These are phyloP conservation scores for Pungitius pungitius DNA, from an alignment of 2,113 vertebrate species.

Conservation along the genomic window DNA sequence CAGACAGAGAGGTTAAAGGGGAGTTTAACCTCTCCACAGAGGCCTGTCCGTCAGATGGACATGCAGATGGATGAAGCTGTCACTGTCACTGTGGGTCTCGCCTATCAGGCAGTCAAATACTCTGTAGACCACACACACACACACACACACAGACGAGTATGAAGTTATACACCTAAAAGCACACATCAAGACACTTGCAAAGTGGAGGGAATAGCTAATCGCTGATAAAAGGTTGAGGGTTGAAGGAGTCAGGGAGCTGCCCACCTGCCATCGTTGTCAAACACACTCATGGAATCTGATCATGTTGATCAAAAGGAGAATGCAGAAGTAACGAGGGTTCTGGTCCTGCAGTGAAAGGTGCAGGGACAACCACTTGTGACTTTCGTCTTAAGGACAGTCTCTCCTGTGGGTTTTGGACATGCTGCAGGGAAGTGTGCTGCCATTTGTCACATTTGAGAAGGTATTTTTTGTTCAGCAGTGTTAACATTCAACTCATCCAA, in stretches of 20 bases:
- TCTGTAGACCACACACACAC: slow-evolving; percentile 61
- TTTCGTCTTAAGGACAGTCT: not conserved
- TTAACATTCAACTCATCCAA: not conserved
- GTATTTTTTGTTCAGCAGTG: not conserved
- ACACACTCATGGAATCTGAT: slow-evolving; percentile 40
- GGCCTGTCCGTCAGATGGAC: slow-evolving; percentile 66
- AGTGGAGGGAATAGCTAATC: slow-evolving; percentile 8
- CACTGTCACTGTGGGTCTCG: slow-evolving; percentile 66
- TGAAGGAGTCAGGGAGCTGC: slow-evolving; percentile 14
- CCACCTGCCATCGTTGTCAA: slow-evolving; percentile 34
- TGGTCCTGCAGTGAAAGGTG: slow-evolving; percentile 5
- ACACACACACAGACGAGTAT: slow-evolving; percentile 14
- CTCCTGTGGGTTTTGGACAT: not conserved
- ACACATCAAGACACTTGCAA: slow-evolving; percentile 24
- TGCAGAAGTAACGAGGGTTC: slow-evolving; percentile 10
- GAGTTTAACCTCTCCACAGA: slow-evolving; percentile 64
- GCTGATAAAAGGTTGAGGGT: slow-evolving; percentile 31
- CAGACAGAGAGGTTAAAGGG: not conserved
- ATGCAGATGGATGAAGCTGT: slow-evolving; percentile 78
- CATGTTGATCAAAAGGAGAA: slow-evolving; percentile 34
- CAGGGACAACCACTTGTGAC: slow-evolving; percentile 1
- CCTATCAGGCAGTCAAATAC: slow-evolving; percentile 67
- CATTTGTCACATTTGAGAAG: not conserved
- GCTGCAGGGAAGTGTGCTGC: too few relatives aligned
- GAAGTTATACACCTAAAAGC: slow-evolving; percentile 16